phyloP scores from a whole-genome alignment of 2,113 vertebrate species.

The Corythornis cristatus region DNA sequence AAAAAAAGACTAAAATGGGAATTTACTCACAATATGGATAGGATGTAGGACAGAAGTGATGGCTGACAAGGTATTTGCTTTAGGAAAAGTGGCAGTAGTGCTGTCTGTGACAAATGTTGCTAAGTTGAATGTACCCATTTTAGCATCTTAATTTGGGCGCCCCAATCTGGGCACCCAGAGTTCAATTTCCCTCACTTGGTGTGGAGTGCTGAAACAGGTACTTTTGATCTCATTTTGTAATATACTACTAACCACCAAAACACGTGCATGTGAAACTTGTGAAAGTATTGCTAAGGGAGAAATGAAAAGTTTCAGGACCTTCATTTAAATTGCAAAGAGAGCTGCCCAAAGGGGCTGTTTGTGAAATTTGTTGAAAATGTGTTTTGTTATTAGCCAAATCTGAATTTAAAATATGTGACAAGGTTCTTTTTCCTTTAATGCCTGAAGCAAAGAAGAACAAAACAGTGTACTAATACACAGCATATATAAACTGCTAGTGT shows the following conservation, averaged over 20 bases:
- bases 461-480: background rate
- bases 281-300: slow-evolving; percentile 20
- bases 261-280: background rate
- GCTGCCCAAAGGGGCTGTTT: slow-evolving; percentile 33
- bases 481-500: slow-evolving; percentile 23
- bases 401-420: slow-evolving; percentile 48
- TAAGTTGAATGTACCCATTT: slow-evolving; percentile 5
- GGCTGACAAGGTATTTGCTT: background rate
- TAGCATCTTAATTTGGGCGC: slow-evolving; percentile 5
- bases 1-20: background rate
- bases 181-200: slow-evolving; percentile 19
- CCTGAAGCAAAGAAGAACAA: slow-evolving; percentile 59
- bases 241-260: background rate
- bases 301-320: slow-evolving; percentile 44
- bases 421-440: slow-evolving; percentile 34
- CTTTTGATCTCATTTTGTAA: slow-evolving; percentile 39
- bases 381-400: slow-evolving; percentile 52
- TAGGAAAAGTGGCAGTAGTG: background rate
- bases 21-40: background rate
- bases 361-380: slow-evolving; percentile 39
- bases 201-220: slow-evolving; percentile 3
- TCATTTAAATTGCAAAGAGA: slow-evolving; percentile 63
- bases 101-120: slow-evolving; percentile 4
- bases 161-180: background rate
- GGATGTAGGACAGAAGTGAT: background rate